phyloP scores from a whole-genome alignment of 2,888 invertebrate species.

The Drosophila trichaetosa region DNA sequence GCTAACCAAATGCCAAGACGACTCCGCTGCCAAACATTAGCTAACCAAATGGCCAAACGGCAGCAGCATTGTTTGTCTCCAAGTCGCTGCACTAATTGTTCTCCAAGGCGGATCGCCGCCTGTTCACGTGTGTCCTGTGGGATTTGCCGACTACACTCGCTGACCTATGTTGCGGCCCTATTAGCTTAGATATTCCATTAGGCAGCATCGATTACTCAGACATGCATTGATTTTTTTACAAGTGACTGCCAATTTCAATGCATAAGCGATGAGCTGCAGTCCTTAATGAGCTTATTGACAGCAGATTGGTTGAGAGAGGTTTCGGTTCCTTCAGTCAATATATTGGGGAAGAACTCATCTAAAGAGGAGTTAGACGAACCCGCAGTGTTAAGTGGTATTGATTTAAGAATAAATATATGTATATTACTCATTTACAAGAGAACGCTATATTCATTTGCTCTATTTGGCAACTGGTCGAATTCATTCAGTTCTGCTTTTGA shows the following conservation, averaged over 20 bases:
- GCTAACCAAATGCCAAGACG: slow-evolving; percentile 63
- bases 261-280: slow-evolving; percentile 71
- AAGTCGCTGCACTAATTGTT: slow-evolving; percentile 65
- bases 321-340: background rate
- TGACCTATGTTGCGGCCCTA: slow-evolving; percentile 39
- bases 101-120: slow-evolving; percentile 25
- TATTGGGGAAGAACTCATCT: background rate
- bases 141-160: slow-evolving; percentile 19
- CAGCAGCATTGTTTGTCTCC: slow-evolving; percentile 60
- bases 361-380: background rate
- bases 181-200: slow-evolving; percentile 80
- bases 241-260: slow-evolving; percentile 78
- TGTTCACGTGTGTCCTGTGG: background rate
- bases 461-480: background rate
- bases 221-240: slow-evolving; percentile 80
- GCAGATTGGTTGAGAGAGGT: slow-evolving; percentile 22
- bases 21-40: slow-evolving; percentile 65
- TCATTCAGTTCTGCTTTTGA: background rate
- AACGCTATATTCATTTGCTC: background rate
- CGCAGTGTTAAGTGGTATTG: background rate
- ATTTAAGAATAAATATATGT: background rate
- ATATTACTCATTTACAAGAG: background rate
- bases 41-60: slow-evolving; percentile 69
- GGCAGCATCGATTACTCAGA: slow-evolving; percentile 78
- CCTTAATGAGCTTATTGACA: slow-evolving; percentile 63